Evolutionary conservation across 2,888 invertebrate species (phyloP).

Genomic region (Biston betularia): DNA sequence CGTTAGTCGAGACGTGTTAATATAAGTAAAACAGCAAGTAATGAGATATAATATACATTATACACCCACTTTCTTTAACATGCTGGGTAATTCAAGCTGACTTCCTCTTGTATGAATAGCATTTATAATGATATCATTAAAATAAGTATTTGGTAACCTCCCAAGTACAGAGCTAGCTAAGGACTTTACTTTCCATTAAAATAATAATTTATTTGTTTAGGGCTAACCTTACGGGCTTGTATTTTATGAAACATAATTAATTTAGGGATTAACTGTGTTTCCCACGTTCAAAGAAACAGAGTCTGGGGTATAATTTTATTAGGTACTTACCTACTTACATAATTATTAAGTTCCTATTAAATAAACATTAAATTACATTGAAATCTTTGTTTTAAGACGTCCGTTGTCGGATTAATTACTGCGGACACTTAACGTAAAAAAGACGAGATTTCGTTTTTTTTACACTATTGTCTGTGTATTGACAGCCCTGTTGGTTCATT

Average conservation of each 20-base stretch:
- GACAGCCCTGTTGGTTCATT: no score
- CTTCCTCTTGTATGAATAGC: slow-evolving; percentile 21
- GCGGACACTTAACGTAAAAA: no score
- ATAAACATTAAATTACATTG: not conserved
- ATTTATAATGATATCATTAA: slow-evolving; percentile 25
- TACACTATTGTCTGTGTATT: not conserved
- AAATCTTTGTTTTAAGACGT: not conserved
- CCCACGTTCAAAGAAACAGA: slow-evolving; percentile 29
- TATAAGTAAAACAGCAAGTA: slow-evolving; percentile 2
- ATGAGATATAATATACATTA: not conserved
- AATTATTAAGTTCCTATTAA: slow-evolving; percentile 1
- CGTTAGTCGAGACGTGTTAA: slow-evolving; percentile 3
- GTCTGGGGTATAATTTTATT: slow-evolving; percentile 13
- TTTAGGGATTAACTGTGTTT: slow-evolving; percentile 36
- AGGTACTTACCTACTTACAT: not conserved
- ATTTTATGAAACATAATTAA: slow-evolving; percentile 41
- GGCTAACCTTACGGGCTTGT: slow-evolving; percentile 33
- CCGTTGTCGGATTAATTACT: no score
- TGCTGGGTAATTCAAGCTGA: slow-evolving; percentile 11
- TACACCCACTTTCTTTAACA: slow-evolving; percentile 2
- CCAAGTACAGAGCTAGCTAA: slow-evolving; percentile 21
- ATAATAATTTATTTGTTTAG: slow-evolving; percentile 47
- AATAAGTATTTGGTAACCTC: slow-evolving; percentile 31
- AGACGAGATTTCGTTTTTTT: no score
- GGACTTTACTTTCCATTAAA: slow-evolving; percentile 45